Evolutionary conservation across 35 echinoderm and acorn worm genomes (phyloP).

Genomic region (Lytechinus variegatus): DNA sequence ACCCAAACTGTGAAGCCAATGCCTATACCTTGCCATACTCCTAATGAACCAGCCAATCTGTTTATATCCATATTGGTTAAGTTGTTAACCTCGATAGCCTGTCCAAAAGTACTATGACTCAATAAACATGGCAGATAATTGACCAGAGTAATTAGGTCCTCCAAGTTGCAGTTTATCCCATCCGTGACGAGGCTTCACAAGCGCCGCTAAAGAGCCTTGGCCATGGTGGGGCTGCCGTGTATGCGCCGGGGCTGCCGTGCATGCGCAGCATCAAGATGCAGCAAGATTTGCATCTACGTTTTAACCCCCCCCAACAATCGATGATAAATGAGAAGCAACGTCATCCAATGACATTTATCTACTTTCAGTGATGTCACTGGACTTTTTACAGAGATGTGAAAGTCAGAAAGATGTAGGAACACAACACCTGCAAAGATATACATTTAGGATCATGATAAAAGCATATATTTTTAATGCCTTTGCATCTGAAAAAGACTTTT

Average conservation of each 20-base stretch:
- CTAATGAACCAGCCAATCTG: slow-evolving; percentile 2
- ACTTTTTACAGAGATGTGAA: neutral
- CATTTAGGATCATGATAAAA: neutral
- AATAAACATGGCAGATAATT: slow-evolving; percentile 40
- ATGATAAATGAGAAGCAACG: slow-evolving; percentile 2
- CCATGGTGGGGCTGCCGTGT: neutral
- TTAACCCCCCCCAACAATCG: neutral
- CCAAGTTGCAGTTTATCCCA: slow-evolving; percentile 17
- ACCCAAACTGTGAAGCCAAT: neutral
- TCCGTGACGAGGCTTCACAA: neutral
- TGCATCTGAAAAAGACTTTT: neutral
- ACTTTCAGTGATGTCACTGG: neutral
- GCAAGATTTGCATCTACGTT: neutral
- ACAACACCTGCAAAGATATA: neutral
- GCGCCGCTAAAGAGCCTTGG: neutral
- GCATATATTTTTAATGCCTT: neutral
- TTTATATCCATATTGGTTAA: slow-evolving; percentile 11
- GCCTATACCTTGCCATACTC: neutral
- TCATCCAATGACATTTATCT: neutral
- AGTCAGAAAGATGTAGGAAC: neutral
- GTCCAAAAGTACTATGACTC: slow-evolving; percentile 37
- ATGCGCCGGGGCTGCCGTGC: neutral
- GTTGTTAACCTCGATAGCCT: slow-evolving; percentile 15
- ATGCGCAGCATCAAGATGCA: neutral
- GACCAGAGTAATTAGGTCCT: slow-evolving; percentile 32